phyloP scores from a whole-genome alignment of 2,797 vertebrate species.

The Hoplostethus atlanticus region DNA sequence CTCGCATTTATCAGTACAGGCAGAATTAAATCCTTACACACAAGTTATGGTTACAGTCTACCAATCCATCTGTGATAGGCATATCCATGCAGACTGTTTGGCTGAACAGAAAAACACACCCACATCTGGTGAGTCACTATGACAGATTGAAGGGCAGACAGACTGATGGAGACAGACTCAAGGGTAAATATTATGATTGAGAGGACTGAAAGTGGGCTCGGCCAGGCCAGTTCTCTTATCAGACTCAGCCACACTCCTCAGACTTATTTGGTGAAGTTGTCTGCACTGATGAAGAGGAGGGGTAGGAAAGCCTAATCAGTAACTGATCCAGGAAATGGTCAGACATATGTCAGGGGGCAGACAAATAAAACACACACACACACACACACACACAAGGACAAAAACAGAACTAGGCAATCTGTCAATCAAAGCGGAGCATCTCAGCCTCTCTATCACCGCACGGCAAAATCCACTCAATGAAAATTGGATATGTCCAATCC shows the following conservation, averaged over 20 bases:
- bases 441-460: slow-evolving; percentile 47
- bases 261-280: slow-evolving; percentile 71
- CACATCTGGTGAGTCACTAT: slow-evolving; percentile 36
- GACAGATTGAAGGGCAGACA: slow-evolving; percentile 54
- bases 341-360: slow-evolving; percentile 45
- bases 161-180: slow-evolving; percentile 50
- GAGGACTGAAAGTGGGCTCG: slow-evolving; percentile 48
- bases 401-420: slow-evolving; percentile 42
- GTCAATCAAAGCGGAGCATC: slow-evolving; percentile 60
- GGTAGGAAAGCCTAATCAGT: slow-evolving; percentile 54
- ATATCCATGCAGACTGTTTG: slow-evolving; percentile 25
- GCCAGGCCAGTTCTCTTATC: slow-evolving; percentile 67
- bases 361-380: slow-evolving; percentile 42
- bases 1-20: background rate
- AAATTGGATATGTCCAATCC: slow-evolving; percentile 75
- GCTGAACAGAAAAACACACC: slow-evolving; percentile 41
- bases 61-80: background rate
- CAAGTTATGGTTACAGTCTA: background rate
- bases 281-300: slow-evolving; percentile 60
- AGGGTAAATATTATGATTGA: slow-evolving; percentile 65
- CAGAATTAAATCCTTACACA: slow-evolving; percentile 31
- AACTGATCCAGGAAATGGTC: slow-evolving; percentile 46
- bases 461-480: slow-evolving; percentile 67
- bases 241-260: slow-evolving; percentile 71
- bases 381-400: slow-evolving; percentile 21